Evolutionary conservation across 1,140 invertebrate genomes (phyloP).

Genomic region (Hypsibius dujardini): DNA sequence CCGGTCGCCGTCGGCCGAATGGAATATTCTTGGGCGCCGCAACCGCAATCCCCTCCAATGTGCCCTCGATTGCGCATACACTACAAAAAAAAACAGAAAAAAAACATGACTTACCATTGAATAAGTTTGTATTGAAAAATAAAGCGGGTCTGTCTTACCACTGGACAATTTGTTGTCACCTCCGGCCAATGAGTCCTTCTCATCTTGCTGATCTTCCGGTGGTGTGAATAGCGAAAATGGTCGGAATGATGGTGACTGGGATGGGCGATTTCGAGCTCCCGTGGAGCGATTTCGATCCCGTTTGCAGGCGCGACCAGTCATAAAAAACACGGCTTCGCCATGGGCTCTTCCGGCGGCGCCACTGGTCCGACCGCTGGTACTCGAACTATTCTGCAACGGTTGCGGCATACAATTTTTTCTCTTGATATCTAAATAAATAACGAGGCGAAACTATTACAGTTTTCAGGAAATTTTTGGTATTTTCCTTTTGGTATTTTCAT

Average conservation of each 20-base stretch:
- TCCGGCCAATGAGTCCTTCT: not conserved
- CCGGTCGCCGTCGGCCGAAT: not conserved
- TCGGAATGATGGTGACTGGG: not conserved
- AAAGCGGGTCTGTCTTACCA: not conserved
- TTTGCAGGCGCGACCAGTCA: no score
- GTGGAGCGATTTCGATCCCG: not conserved
- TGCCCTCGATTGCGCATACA: not conserved
- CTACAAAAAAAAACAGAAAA: slow-evolving; percentile 4
- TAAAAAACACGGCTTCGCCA: no score
- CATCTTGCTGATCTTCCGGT: slow-evolving; percentile 4
- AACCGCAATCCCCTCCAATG: not conserved
- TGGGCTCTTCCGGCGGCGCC: no score
- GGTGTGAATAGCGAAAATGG: not conserved
- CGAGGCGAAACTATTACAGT: no score
- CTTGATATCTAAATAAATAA: no score
- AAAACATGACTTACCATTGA: not conserved
- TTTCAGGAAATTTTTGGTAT: no score
- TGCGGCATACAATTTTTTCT: no score
- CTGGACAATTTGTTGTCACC: not conserved
- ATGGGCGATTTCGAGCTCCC: not conserved
- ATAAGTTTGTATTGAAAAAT: not conserved
- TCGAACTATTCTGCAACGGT: no score
- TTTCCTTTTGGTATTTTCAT: no score
- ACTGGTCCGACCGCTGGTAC: no score
- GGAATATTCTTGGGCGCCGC: not conserved